phyloP scores from a whole-genome alignment of 2,888 invertebrate genomes.

The Heteropelma amictum region DNA sequence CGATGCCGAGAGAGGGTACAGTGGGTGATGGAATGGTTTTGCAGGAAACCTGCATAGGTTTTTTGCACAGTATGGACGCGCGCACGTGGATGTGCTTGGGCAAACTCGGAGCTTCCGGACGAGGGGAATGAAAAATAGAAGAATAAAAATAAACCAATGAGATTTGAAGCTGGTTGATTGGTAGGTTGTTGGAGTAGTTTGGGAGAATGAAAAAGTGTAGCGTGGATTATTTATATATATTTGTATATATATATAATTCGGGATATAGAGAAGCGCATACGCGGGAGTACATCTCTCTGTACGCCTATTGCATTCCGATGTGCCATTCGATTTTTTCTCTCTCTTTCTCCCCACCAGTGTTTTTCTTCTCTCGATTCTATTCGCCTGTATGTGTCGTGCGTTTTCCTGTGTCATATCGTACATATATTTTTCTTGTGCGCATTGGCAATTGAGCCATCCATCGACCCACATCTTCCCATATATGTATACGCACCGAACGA shows the following conservation, averaged over 20 bases:
- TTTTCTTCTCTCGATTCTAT: conserved; percentile 5
- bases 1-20: conserved; percentile 42
- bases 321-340: neutral
- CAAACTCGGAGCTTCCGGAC: conserved; percentile 51
- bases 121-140: conserved; percentile 70
- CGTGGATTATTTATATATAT: conserved; percentile 19
- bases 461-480: conserved; percentile 46
- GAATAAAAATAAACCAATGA: conserved; percentile 75
- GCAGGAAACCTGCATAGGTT: conserved; percentile 44
- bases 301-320: conserved; percentile 33
- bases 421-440: conserved; percentile 1
- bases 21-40: conserved; percentile 37
- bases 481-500: conserved; percentile 35
- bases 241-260: conserved; percentile 1
- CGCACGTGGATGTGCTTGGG: conserved; percentile 51
- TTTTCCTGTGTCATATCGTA: conserved; percentile 28
- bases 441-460: conserved; percentile 44
- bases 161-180: conserved; percentile 77
- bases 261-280: neutral
- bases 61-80: too few species aligned
- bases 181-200: conserved; percentile 67
- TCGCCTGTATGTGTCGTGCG: conserved; percentile 45
- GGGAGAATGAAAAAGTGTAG: conserved; percentile 50
- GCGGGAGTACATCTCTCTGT: conserved; percentile 4
- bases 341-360: neutral